Evolutionary conservation across 2,888 invertebrate species (phyloP).

Genomic region (Tipula lateralis): DNA sequence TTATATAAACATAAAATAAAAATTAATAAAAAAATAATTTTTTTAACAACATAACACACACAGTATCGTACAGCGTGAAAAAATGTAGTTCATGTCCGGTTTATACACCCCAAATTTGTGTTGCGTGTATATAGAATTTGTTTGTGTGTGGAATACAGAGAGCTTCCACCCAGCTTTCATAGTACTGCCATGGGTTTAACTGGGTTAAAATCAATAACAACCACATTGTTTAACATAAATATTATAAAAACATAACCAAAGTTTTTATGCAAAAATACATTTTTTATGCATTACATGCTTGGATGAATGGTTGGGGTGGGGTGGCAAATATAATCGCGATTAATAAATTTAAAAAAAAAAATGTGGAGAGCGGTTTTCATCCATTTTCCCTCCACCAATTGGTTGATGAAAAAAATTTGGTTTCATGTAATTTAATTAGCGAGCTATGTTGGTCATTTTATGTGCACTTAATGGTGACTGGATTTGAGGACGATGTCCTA

Average conservation of each 20-base stretch:
- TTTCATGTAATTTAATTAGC: not conserved
- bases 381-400: too few relatives aligned
- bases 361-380: too few relatives aligned
- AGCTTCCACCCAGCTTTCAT: not conserved
- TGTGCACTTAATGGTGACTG: not conserved
- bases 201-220: slow-evolving; percentile 37
- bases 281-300: not conserved
- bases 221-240: slow-evolving; percentile 40
- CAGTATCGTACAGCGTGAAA: not conserved
- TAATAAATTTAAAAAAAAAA: not conserved
- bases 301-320: not conserved
- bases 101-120: slow-evolving; percentile 28
- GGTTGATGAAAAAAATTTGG: not conserved
- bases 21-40: not conserved
- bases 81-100: slow-evolving; percentile 25
- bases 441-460: not conserved
- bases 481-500: too few relatives aligned
- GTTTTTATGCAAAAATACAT: not conserved
- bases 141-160: not conserved
- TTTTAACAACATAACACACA: not conserved
- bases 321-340: not conserved
- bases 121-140: not conserved
- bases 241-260: slow-evolving; percentile 33
- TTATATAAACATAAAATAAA: not conserved
- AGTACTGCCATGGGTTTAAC: slow-evolving; percentile 33